phyloP scores from a whole-genome alignment of 2,797 vertebrate genomes.

The Cephalopachus bancanus region DNA sequence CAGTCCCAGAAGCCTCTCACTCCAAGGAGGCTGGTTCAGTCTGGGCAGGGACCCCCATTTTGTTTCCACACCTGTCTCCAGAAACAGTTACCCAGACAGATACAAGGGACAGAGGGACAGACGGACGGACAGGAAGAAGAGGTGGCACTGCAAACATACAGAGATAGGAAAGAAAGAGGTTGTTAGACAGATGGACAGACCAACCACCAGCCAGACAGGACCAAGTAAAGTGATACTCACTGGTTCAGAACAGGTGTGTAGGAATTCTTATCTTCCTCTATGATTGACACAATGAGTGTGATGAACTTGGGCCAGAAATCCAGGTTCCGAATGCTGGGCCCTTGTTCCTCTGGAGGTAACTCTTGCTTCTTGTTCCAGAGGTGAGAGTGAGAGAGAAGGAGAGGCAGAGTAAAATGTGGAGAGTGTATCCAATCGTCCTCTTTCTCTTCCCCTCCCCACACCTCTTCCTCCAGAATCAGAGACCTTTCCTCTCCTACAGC shows the following conservation, averaged over 20 bases:
- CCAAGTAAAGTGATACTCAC: slow-evolving; percentile 89
- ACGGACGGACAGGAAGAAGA: slow-evolving; percentile 86
- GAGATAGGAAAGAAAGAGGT: slow-evolving; percentile 87
- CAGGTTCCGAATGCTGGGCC: slow-evolving; percentile 97
- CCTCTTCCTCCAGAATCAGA: slow-evolving; percentile 5
- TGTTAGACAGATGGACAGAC: slow-evolving; percentile 84
- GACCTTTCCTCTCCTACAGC: not conserved
- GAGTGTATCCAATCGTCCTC: not conserved
- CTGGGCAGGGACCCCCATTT: slow-evolving; percentile 67
- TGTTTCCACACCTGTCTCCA: slow-evolving; percentile 81
- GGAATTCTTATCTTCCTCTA: slow-evolving; percentile 98
- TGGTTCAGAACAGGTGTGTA: slow-evolving; percentile 98
- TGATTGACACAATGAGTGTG: slow-evolving; percentile 98
- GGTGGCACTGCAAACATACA: slow-evolving; percentile 86
- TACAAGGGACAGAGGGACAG: slow-evolving; percentile 89
- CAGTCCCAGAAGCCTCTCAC: slow-evolving; percentile 83
- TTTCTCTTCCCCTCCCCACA: not conserved
- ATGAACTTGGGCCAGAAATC: slow-evolving; percentile 99
- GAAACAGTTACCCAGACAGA: slow-evolving; percentile 90
- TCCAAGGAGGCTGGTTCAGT: slow-evolving; percentile 79
- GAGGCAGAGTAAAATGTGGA: slow-evolving; percentile 36
- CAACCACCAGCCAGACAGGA: slow-evolving; percentile 58
- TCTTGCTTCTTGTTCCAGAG: slow-evolving; percentile 93
- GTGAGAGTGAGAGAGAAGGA: slow-evolving; percentile 27
- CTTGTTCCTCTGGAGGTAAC: slow-evolving; percentile 95